Evolutionary conservation across 2,113 vertebrate species (phyloP).

Genomic region (Taxidea taxus): DNA sequence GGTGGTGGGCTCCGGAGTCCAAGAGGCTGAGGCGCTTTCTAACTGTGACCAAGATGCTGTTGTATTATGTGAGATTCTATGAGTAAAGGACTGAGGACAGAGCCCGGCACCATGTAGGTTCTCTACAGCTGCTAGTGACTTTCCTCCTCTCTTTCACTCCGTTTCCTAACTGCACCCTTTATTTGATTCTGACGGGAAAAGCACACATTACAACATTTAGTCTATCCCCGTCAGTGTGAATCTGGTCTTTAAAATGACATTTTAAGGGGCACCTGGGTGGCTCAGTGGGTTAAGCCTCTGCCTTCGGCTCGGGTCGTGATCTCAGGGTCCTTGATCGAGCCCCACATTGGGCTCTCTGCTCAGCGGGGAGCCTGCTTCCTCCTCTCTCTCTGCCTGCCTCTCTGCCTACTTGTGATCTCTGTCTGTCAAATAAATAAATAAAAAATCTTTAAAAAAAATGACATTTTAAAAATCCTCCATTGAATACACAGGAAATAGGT

Average conservation of each 20-base stretch:
- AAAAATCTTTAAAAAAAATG: too few relatives aligned
- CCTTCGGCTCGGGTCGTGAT: too few relatives aligned
- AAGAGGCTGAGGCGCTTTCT: background rate
- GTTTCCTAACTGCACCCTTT: background rate
- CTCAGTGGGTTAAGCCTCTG: too few relatives aligned
- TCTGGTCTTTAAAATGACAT: background rate
- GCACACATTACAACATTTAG: background rate
- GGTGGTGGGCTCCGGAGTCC: background rate
- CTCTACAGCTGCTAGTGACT: background rate
- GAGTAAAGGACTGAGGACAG: background rate
- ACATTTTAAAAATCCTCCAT: background rate
- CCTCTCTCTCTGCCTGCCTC: too few relatives aligned
- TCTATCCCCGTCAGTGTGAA: background rate
- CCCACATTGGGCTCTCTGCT: too few relatives aligned
- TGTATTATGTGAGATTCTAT: rapidly evolving
- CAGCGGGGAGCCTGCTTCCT: too few relatives aligned
- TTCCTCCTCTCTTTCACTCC: background rate
- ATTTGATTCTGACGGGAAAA: background rate
- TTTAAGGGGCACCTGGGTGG: background rate
- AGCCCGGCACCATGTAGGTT: background rate
- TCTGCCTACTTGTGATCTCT: too few relatives aligned
- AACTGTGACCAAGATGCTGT: background rate
- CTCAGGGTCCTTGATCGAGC: too few relatives aligned
- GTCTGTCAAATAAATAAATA: too few relatives aligned
- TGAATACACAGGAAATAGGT: background rate